Base-by-base conservation (phyloP, 2,888 invertebrate genomes). In the Gerris lacustris region DNA sequence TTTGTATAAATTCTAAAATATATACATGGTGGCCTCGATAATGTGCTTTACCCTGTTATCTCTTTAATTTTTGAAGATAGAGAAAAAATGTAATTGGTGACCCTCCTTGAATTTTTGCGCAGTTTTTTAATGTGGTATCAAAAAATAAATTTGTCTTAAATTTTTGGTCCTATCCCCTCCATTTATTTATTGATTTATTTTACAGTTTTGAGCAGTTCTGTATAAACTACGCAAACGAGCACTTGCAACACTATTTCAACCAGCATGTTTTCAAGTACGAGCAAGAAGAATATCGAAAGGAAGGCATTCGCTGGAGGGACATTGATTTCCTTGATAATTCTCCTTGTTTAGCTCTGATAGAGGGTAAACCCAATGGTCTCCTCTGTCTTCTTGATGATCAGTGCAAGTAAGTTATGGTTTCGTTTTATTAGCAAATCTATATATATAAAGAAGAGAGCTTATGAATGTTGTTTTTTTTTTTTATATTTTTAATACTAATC, bases 261-360 rank as follows among this genome's bases (percentile, higher is more conserved):
- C 94, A 96, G 82, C 96, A 97, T 80, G 96, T 97, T 76, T 97
- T 97, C 83, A 95, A 96, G 82, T 96, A 96, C 79, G 96, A 96
- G 79, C 92, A 96, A 84, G 94, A 96, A 80, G 96, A 96, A 82
- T 97, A 96, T 80, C 84, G 92, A 76, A 86, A 93, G 74, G 96
- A 96, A 82, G 93, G 93, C 44, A 96, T 96, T 73, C 86, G 90
- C 75, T 96, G 96, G 96, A 94, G 92, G 73, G 94, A 95, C 79
- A 96, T 96, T 73, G 95, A 94, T 76, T 96, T 95, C 82, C 92
- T 93, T 77, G 96, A 96, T 81, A 97, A 97, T 81, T 95, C 96
- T 0, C 94, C 91, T 5, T 96, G 96, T 81, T 84, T 97, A 76
- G 92, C 93, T 80, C 85, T 97, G 70, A 94, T 96, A 75, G 94